These are phyloP conservation scores for Anagrus nilaparvatae DNA, from an alignment of 1,140 invertebrate species.

Conservation along the genomic window DNA sequence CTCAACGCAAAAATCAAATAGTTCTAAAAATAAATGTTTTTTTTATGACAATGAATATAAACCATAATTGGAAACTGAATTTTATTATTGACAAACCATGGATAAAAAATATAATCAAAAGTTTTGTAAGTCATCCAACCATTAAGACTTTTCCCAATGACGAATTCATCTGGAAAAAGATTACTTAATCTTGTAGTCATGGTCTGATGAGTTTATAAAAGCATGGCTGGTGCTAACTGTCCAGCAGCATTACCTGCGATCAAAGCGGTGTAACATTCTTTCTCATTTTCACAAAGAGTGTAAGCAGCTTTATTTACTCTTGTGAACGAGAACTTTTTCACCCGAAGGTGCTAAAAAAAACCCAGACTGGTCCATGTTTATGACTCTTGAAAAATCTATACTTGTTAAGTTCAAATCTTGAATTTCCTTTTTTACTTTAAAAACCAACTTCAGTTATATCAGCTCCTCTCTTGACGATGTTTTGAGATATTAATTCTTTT, in stretches of 20 bases:
- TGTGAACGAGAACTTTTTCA: too few species aligned
- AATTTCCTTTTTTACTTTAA: conserved; percentile 16
- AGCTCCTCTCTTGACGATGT: conserved; percentile 17
- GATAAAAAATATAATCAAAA: conserved; percentile 26
- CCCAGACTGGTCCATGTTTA: conserved; percentile 30
- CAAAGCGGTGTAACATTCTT: conserved; percentile 23
- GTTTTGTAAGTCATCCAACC: conserved; percentile 24
- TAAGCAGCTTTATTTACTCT: conserved; percentile 29
- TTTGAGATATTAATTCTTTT: conserved; percentile 16
- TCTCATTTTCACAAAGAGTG: conserved; percentile 21
- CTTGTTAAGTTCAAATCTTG: conserved; percentile 13
- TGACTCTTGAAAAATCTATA: conserved; percentile 20
- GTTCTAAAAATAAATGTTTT: conserved; percentile 26
- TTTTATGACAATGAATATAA: conserved; percentile 28
- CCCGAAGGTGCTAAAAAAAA: too few species aligned
- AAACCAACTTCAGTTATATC: conserved; percentile 13
- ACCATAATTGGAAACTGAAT: conserved; percentile 25
- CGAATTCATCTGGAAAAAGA: conserved; percentile 17
- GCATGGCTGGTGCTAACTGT: conserved; percentile 20
- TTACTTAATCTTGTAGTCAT: conserved; percentile 18
- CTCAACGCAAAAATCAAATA: too few species aligned
- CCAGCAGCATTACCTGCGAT: conserved; percentile 25
- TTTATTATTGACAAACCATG: conserved; percentile 21
- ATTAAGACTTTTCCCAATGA: too few species aligned
- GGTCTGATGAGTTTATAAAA: conserved; percentile 21